A percentile compares a stretch with the other conserved stretches of the same genome.
Evolutionary conservation across 35 echinoderm and acorn worm species (phyloP).

Genomic region (Eucidaris tribuloides): DNA sequence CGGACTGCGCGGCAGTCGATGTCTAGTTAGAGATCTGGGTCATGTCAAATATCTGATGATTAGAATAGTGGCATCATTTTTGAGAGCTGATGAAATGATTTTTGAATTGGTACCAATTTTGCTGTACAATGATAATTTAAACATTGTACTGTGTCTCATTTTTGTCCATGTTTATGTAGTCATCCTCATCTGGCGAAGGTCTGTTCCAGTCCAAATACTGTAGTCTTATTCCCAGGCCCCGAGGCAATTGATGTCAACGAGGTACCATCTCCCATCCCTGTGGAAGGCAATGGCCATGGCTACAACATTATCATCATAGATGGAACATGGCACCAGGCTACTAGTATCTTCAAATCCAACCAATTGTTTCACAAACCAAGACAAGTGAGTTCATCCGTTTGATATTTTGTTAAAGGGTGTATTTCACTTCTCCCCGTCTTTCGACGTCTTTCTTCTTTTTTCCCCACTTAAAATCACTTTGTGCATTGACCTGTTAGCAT

Average conservation of each 20-base stretch:
- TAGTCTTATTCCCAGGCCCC: slow-evolving; percentile 86
- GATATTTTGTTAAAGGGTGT: no score
- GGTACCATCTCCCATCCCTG: slow-evolving; percentile 39
- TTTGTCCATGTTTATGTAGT: slow-evolving; percentile 15
- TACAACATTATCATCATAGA: slow-evolving; percentile 91
- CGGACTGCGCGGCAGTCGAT: no score
- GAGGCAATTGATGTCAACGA: slow-evolving; percentile 71
- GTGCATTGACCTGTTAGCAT: no score
- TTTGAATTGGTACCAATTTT: no score
- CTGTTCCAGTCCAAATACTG: slow-evolving; percentile 64
- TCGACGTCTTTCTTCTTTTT: no score
- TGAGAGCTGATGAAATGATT: no score
- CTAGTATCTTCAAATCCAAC: slow-evolving; percentile 77
- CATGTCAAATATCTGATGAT: no score
- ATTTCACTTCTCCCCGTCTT: no score
- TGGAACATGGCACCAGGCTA: slow-evolving; percentile 95
- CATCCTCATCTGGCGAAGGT: slow-evolving; percentile 66
- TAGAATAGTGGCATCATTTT: no score
- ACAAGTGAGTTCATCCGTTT: slow-evolving; percentile 58
- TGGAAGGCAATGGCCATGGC: background rate
- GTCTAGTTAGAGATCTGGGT: no score
- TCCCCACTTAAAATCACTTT: no score
- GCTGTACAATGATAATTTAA: no score
- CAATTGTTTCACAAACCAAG: slow-evolving; percentile 54
- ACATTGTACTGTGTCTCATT: background rate